Conservation (phyloP, 2,888 invertebrate genomes). For the Eueremaeus valkanovi region DNA sequence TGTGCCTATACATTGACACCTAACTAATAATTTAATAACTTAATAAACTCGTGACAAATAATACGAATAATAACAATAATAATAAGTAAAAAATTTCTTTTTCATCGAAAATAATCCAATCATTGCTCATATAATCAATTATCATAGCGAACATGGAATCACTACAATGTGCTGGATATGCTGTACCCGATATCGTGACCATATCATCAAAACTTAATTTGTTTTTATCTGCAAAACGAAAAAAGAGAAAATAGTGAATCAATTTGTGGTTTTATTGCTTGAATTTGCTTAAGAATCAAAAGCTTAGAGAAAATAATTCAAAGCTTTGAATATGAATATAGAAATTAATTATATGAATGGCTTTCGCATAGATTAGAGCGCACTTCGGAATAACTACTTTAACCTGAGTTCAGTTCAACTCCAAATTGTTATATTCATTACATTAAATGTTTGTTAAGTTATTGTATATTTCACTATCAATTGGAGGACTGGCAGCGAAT, state of each 20-base stretch:
- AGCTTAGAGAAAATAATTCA: too few species aligned
- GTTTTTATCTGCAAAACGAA: background rate
- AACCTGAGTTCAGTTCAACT: background rate
- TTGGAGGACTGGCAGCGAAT: background rate
- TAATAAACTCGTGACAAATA: conserved; percentile 35
- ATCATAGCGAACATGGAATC: conserved; percentile 9
- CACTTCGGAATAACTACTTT: background rate
- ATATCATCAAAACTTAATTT: conserved; percentile 26
- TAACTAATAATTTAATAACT: conserved; percentile 35
- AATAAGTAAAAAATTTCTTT: background rate
- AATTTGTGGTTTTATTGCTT: background rate
- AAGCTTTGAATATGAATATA: conserved; percentile 13
- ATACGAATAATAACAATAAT: conserved; percentile 24
- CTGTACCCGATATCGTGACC: conserved; percentile 2
- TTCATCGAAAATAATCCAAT: conserved; percentile 25
- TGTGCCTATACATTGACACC: background rate
- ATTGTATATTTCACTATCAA: background rate
- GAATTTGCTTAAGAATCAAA: background rate
- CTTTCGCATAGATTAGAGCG: background rate
- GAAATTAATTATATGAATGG: conserved; percentile 9
- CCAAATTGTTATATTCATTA: background rate
- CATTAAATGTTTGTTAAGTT: background rate
- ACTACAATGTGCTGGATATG: background rate
- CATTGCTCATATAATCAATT: conserved; percentile 28
- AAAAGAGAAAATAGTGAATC: conserved; percentile 14